These are phyloP conservation scores for Temnothorax rugatulus DNA, from an alignment of 2,888 invertebrate species.

Conservation along the genomic window DNA sequence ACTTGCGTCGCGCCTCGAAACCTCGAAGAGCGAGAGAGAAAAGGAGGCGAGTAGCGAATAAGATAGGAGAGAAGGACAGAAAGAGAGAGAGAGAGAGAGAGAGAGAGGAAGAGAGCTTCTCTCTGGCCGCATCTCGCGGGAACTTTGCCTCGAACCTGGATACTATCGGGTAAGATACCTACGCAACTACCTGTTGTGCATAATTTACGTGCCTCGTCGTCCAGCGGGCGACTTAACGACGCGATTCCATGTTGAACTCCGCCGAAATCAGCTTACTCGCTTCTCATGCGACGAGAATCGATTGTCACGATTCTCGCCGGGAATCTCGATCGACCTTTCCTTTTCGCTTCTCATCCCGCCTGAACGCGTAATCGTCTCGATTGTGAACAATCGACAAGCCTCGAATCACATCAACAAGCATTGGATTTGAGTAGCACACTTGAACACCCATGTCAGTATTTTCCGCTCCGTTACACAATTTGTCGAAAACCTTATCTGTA, in stretches of 20 bases:
- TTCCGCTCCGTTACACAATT: constrained; percentile 22
- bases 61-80: background rate
- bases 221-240: constrained; percentile 49
- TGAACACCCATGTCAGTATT: constrained; percentile 33
- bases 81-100: background rate
- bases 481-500: constrained; percentile 29
- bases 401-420: background rate
- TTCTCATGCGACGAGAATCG: constrained; percentile 27
- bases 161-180: constrained; percentile 53
- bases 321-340: constrained; percentile 18
- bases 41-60: constrained; percentile 13
- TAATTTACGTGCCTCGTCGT: constrained; percentile 53
- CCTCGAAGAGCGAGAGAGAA: background rate
- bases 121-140: constrained; percentile 23
- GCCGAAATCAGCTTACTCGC: constrained; percentile 49
- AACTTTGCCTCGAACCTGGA: constrained; percentile 54
- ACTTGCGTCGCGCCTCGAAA: constrained; percentile 59
- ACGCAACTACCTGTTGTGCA: constrained; percentile 57
- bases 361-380: constrained; percentile 26
- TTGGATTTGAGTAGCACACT: constrained; percentile 2
- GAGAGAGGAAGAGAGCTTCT: background rate
- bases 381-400: constrained; percentile 30
- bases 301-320: constrained; percentile 18
- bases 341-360: background rate
- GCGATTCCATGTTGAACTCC: constrained; percentile 52